Percentiles rank a stretch among this genome's conserved stretches.
Conservation (phyloP, 2,113 vertebrate species). For the Oophaga pumilio region DNA sequence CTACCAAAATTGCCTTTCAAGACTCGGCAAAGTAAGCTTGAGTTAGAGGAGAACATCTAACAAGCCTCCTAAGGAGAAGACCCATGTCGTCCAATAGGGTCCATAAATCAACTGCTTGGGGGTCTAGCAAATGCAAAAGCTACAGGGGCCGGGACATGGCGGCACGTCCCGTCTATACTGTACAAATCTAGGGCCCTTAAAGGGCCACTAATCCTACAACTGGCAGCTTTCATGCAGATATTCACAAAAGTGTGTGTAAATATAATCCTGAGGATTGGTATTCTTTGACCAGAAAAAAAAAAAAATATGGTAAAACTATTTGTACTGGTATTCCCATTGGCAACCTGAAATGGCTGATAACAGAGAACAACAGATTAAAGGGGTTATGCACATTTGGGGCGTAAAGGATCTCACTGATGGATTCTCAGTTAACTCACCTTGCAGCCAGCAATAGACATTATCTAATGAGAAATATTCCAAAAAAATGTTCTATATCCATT, state of each 20-base stretch:
- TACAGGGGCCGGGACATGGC: not conserved
- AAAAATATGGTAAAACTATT: not conserved
- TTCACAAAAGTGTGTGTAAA: rapidly evolving
- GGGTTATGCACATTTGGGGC: too few species aligned
- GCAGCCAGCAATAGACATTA: too few species aligned
- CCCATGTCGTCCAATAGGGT: not conserved
- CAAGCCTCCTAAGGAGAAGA: too few species aligned
- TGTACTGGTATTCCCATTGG: not conserved
- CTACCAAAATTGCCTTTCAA: not conserved
- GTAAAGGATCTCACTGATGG: too few species aligned
- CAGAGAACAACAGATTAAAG: not conserved
- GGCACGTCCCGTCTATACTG: not conserved
- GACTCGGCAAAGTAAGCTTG: not conserved
- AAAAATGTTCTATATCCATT: too few species aligned
- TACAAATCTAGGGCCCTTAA: not conserved
- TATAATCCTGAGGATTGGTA: not conserved
- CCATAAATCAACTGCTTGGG: not conserved
- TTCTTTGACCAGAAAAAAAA: too few species aligned
- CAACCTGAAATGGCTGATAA: not conserved
- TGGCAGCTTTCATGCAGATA: not conserved
- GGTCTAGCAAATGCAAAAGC: not conserved
- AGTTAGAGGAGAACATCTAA: not conserved
- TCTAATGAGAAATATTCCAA: too few species aligned
- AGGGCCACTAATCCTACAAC: not conserved
- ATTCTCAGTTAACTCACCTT: too few species aligned